Base-by-base conservation (phyloP, 2,113 vertebrate species). In the Chlorocebus sabaeus region DNA sequence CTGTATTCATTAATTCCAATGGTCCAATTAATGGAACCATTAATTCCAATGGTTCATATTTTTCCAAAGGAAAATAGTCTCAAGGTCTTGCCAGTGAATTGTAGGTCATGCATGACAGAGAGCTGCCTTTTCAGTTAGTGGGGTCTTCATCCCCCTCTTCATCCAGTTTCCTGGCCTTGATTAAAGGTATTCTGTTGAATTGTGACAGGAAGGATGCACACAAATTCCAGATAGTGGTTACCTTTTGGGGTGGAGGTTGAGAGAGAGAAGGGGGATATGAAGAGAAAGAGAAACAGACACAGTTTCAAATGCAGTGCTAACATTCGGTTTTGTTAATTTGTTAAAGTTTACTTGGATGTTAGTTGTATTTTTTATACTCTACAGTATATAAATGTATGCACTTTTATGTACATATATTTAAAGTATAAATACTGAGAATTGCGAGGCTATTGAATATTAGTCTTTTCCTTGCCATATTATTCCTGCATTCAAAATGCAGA, bases 1-100 rank as follows among this genome's bases (percentile, higher is more conserved):
- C 22, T 97, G 94, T 94, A 78, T 35, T 32, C 52, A 68, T 72
- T 68, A 89, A 95, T 79, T 90, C 73, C 95, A 96, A 84, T 4
- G 30, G 16, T 93, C 79, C 25, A 95, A 55, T 55, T 55, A 55
- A 55, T 55, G 18, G 6, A 55, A 20, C 52, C 59, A 50, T 67
- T 73, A 89, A 95, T 79, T 90, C 73, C 94, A 96, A 84, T 3
- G 30, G 18, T 93, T 83, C 25, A 93, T 55, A 55, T 55, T 55
- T 55, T 55, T 55, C 52, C 52, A 2, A 55, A 72, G 38, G 83
- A 91, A 94, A 95, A 96, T 52, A 94, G 14, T 68, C 57, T 89
- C 25, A 50, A 92, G 27, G 67, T 45, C 52, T 96, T 80, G 25
- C 14, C 55, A 76, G 43, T 18, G 55, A 79, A 2, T 5, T 83